Conservation (phyloP, 2,888 invertebrate genomes). For the Drosophila colorata region DNA sequence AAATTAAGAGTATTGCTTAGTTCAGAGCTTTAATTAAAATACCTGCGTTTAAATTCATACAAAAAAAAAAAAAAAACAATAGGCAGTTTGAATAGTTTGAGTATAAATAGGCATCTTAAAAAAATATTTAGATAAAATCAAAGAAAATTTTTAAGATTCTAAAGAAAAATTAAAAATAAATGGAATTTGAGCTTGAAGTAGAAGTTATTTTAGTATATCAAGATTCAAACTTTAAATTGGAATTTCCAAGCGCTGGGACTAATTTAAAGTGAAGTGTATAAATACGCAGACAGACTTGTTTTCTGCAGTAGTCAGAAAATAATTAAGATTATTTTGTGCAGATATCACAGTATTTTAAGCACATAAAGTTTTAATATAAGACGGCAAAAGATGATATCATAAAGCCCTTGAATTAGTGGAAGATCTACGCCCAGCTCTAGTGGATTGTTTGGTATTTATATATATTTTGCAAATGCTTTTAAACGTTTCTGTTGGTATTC, state of each 20-base stretch:
- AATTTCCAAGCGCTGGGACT: background rate
- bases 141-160: background rate
- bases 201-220: background rate
- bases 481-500: background rate
- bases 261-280: background rate
- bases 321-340: conserved; percentile 16
- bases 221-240: background rate
- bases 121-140: background rate
- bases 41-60: background rate
- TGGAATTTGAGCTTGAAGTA: background rate
- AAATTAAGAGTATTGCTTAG: background rate
- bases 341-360: conserved; percentile 14
- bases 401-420: conserved; percentile 24
- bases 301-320: background rate
- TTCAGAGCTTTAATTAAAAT: background rate
- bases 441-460: background rate
- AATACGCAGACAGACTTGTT: background rate
- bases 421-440: conserved; percentile 11
- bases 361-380: conserved; percentile 12
- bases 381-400: conserved; percentile 7
- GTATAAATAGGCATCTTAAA: background rate
- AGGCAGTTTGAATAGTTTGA: too few species aligned
- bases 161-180: too few species aligned
- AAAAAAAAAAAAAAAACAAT: background rate
- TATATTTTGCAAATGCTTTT: conserved; percentile 2